Evolutionary conservation across 2,888 invertebrate genomes (phyloP).

Genomic region (Drosophila algonquin): DNA sequence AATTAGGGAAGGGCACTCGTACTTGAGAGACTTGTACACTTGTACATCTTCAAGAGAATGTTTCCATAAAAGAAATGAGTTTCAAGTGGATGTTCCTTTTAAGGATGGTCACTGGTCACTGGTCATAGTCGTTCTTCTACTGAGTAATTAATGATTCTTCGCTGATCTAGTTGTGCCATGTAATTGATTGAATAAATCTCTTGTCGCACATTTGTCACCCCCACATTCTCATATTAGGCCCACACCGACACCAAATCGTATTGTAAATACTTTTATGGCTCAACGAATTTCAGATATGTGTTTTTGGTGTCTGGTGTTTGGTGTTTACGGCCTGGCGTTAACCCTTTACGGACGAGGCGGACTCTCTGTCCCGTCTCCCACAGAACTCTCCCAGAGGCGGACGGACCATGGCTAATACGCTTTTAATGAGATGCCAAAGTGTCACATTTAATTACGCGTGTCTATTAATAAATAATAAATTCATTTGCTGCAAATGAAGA

Average conservation of each 20-base stretch:
- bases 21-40: background rate
- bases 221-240: conserved; percentile 30
- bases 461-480: conserved; percentile 75
- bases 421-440: conserved; percentile 74
- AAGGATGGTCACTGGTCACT: no score
- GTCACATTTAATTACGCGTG: conserved; percentile 72
- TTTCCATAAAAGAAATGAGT: background rate
- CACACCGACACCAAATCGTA: conserved; percentile 4
- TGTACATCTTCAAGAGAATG: no score
- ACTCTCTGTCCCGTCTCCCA: background rate
- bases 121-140: background rate
- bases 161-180: background rate
- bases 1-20: background rate
- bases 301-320: conserved; percentile 1
- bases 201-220: conserved; percentile 1
- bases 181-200: conserved; percentile 14
- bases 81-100: background rate
- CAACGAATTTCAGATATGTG: conserved; percentile 10
- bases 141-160: background rate
- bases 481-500: conserved; percentile 66
- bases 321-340: conserved; percentile 13
- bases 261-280: conserved; percentile 40
- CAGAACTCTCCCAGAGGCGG: background rate
- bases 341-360: conserved; percentile 7
- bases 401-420: conserved; percentile 56